Base-by-base conservation (phyloP, 1,140 invertebrate genomes). In the Zaprionus davidi region DNA sequence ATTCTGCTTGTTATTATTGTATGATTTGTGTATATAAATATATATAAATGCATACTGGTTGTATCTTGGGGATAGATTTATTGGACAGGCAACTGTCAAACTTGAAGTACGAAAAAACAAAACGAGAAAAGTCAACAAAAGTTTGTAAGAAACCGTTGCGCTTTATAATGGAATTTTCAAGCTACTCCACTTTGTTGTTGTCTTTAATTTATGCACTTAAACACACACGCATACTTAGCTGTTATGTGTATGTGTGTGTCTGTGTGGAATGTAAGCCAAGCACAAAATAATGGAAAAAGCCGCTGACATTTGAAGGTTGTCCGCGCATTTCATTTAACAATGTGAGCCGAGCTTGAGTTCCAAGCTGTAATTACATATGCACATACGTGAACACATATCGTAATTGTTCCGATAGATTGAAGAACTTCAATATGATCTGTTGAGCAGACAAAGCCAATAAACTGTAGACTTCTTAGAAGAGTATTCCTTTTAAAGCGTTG, bases 241-340 rank as follows among this genome's bases (percentile, higher is more conserved):
- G 3, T 59, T 34, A 13, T 56, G 22, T 69, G 58, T 49, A 34
- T 49, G 46, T 59, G 26, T 60, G 20, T 66, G 62, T 73, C 56
- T 65, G 34, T 70, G 58, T 69, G 53, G 63, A 68, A 73, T 70
- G 67, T 75, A 71, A 75, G 72, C 67, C 72, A 58, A 79, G 56
- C 38, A 60, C 41, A 80, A 81, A 69, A 70, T 77, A 68, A 72
- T 79, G 56, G 65, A 76, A 64, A 80, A 79, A 86, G 84, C 76
- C 84, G 85, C 85, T 85, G 84, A 90, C 86, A 90, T 81, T 81
- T 67, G 84, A 88, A 88, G 84, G 84, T 90, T 88, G 76, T 68
- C 72, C 55, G 53, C 31, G 62, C 65, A 78, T 51, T 85, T 78
- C 66, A 71, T 85, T 81, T 78, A 76, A 85, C 81, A 84, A 68